Percentiles rank a stretch among this genome's conserved stretches.
Conservation (phyloP, 2,888 invertebrate genomes). For the Boloria selene region DNA sequence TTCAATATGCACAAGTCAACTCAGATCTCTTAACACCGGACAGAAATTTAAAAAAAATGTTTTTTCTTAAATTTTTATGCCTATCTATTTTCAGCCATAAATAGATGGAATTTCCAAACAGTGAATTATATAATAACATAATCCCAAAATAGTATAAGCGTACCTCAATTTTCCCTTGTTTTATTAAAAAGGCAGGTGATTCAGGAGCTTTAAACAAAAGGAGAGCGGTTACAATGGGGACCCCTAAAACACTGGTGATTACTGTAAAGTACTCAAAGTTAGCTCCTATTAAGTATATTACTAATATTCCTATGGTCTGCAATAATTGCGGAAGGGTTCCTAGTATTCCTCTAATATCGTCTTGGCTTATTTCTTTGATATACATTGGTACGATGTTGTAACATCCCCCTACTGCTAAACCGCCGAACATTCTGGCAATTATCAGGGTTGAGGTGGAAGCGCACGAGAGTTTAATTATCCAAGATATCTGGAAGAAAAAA, state of each 20-base stretch:
- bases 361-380: slow-evolving; percentile 64
- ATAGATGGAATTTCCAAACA: no score
- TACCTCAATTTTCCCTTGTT: slow-evolving; percentile 38
- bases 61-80: no score
- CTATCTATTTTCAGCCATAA: no score
- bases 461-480: slow-evolving; percentile 58
- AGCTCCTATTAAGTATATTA: slow-evolving; percentile 62
- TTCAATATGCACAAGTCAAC: no score
- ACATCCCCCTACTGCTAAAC: slow-evolving; percentile 60
- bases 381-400: slow-evolving; percentile 63
- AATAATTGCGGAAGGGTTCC: slow-evolving; percentile 56
- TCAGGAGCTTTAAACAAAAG: slow-evolving; percentile 64
- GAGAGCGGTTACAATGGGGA: slow-evolving; percentile 52
- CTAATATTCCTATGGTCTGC: slow-evolving; percentile 57
- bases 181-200: slow-evolving; percentile 67
- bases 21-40: no score
- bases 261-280: slow-evolving; percentile 57
- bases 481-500: slow-evolving; percentile 52
- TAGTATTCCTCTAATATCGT: slow-evolving; percentile 57
- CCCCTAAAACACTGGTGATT: slow-evolving; percentile 51
- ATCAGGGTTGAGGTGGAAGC: slow-evolving; percentile 52
- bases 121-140: no score
- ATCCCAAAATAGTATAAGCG: no score
- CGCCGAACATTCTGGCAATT: slow-evolving; percentile 56
- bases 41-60: no score